Percentiles rank a stretch among this genome's conserved stretches.
Evolutionary conservation across 1,140 invertebrate species (phyloP).

Genomic region (Heliconius nattereri): DNA sequence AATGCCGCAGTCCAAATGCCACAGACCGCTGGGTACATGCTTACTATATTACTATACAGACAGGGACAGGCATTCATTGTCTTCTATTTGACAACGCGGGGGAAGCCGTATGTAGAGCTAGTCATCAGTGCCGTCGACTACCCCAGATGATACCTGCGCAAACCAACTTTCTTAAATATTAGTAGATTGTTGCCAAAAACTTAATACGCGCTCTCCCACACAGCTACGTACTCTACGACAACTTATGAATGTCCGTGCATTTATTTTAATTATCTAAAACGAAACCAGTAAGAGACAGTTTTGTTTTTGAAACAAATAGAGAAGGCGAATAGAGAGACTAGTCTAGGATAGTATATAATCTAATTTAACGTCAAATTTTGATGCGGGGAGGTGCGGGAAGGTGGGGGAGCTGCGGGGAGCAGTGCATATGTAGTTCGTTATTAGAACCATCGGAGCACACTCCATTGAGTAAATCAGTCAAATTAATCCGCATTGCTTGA

Average conservation of each 20-base stretch:
- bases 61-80: too few species aligned
- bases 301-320: too few species aligned
- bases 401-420: too few species aligned
- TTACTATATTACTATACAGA: background rate
- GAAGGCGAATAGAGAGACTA: too few species aligned
- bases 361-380: too few species aligned
- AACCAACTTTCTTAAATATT: background rate
- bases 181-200: background rate
- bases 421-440: too few species aligned
- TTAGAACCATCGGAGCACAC: background rate
- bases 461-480: conserved; percentile 45
- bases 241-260: background rate
- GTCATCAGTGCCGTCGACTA: too few species aligned
- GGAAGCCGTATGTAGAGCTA: too few species aligned
- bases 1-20: background rate
- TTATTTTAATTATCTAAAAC: background rate
- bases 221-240: background rate
- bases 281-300: too few species aligned
- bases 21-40: background rate
- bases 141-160: background rate
- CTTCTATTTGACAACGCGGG: too few species aligned
- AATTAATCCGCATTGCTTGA: conserved; percentile 30
- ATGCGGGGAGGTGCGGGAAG: too few species aligned
- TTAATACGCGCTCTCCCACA: background rate
- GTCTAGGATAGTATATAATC: too few species aligned